Evolutionary conservation across 2,113 vertebrate species (phyloP).

Genomic region (Acinonyx jubatus): DNA sequence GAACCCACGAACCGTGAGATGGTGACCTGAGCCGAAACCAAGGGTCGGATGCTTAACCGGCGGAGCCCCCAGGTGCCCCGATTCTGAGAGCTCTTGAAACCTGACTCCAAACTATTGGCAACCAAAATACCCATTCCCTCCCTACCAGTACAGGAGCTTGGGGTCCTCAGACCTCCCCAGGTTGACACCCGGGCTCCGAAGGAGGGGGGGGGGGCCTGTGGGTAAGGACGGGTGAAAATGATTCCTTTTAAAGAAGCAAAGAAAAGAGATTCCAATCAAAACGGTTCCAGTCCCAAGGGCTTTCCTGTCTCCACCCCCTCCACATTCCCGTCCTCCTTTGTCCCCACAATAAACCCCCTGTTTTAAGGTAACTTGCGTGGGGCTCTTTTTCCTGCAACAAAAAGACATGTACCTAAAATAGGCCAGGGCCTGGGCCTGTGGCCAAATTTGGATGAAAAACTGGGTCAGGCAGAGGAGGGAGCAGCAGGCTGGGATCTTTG

Average conservation of each 20-base stretch:
- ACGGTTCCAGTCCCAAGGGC: background rate
- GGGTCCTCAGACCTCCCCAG: rapidly evolving
- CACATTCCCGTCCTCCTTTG: background rate
- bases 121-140: no score
- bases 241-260: background rate
- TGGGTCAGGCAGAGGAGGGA: slow-evolving; percentile 63
- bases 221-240: background rate
- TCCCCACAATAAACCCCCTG: slow-evolving; percentile 50
- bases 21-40: no score
- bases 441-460: slow-evolving; percentile 63
- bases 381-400: slow-evolving; percentile 24
- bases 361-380: slow-evolving; percentile 45
- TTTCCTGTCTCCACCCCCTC: background rate
- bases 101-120: background rate
- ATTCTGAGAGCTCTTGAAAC: background rate
- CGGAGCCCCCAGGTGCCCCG: no score
- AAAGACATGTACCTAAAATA: slow-evolving; percentile 69
- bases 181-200: background rate
- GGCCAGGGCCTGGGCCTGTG: slow-evolving; percentile 69
- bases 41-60: no score
- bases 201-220: background rate
- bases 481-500: background rate
- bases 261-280: background rate
- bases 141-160: background rate
- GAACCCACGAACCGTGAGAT: no score